Percentiles rank a stretch among this genome's conserved stretches.
These are phyloP conservation scores for Noctua janthina DNA, from an alignment of 2,888 invertebrate genomes.

Conservation along the genomic window DNA sequence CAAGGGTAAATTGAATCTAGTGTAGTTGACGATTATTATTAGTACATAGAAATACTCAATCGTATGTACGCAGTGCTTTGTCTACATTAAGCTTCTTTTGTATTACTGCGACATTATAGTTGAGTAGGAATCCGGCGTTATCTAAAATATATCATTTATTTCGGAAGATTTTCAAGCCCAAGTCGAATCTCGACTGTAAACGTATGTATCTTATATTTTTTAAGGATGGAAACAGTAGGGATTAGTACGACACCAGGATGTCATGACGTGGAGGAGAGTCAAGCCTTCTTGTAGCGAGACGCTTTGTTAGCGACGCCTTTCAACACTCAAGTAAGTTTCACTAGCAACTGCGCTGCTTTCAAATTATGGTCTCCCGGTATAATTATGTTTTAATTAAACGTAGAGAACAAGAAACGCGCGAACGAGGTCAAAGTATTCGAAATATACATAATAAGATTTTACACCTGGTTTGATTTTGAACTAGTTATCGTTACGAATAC, in stretches of 20 bases:
- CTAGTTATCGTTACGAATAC: background rate
- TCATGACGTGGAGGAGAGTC: conserved; percentile 71
- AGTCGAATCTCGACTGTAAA: background rate
- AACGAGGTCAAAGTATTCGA: conserved; percentile 36
- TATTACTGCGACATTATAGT: background rate
- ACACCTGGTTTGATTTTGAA: conserved; percentile 11
- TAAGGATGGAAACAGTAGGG: conserved; percentile 44
- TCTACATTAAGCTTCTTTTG: background rate
- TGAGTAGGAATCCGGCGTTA: background rate
- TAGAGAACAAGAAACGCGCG: conserved; percentile 44
- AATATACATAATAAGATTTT: conserved; percentile 38
- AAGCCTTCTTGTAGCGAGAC: conserved; percentile 70
- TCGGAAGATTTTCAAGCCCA: background rate
- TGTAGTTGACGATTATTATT: background rate
- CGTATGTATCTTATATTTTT: conserved; percentile 11
- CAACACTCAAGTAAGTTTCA: conserved; percentile 69
- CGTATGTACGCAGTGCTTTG: background rate
- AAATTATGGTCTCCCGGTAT: conserved; percentile 61
- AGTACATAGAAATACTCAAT: background rate
- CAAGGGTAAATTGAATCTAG: conserved; percentile 6
- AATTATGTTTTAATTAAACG: conserved; percentile 64
- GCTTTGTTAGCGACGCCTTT: conserved; percentile 76
- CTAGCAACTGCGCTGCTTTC: conserved; percentile 56
- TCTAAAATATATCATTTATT: background rate
- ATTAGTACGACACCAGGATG: conserved; percentile 70